These are phyloP conservation scores for Gastrophryne carolinensis DNA, from an alignment of 2,797 vertebrate genomes.

Conservation along the genomic window DNA sequence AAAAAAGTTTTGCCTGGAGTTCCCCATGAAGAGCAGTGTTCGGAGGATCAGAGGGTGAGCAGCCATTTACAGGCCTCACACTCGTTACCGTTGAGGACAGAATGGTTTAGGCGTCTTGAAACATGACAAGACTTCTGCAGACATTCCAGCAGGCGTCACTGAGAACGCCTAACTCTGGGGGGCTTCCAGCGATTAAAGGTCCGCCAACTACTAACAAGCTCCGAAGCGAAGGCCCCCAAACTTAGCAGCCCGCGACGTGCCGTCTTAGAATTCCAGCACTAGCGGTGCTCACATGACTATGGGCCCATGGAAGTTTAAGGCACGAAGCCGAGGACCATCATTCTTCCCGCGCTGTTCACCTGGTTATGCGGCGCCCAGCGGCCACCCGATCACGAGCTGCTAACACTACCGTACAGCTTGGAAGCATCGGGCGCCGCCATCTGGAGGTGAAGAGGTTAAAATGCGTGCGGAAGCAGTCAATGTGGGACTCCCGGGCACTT, in stretches of 20 bases:
- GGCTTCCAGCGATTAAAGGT: background rate
- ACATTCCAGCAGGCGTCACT: background rate
- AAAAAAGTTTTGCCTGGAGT: too few relatives aligned
- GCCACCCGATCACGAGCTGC: constrained; percentile 27
- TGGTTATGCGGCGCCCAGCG: background rate
- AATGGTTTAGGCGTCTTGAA: background rate
- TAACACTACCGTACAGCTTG: background rate
- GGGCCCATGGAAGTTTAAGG: background rate
- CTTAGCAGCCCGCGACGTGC: background rate
- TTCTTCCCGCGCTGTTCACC: background rate
- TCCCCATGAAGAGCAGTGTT: too few relatives aligned
- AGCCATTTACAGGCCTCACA: too few relatives aligned
- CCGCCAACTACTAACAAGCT: background rate
- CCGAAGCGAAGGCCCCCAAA: background rate
- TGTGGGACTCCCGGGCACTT: background rate
- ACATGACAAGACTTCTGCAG: background rate
- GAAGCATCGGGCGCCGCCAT: constrained; percentile 25
- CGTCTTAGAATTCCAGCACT: background rate
- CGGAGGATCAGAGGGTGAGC: too few relatives aligned
- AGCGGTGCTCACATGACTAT: background rate
- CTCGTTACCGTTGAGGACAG: background rate
- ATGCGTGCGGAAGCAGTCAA: constrained; percentile 11
- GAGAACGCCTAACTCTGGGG: background rate
- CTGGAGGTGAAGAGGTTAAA: constrained; percentile 27
- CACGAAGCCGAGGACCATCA: too few relatives aligned